Conservation (phyloP, 2,797 vertebrate species). For the Siniperca scherzeri region DNA sequence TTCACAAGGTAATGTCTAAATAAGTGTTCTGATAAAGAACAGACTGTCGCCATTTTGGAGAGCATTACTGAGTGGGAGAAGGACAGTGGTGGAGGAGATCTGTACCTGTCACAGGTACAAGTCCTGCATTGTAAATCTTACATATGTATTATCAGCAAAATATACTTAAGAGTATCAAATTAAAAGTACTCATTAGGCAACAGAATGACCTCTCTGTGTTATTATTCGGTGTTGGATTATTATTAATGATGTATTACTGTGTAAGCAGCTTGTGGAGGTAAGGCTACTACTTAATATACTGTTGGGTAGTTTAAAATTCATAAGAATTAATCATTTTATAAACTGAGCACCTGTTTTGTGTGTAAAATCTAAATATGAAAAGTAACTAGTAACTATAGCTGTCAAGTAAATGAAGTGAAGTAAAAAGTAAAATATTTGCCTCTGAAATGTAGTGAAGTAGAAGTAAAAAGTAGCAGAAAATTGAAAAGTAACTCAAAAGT, state of each 20-base stretch:
- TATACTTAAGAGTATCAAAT: neutral
- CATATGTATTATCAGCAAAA: neutral
- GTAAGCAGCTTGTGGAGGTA: neutral
- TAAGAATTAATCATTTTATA: neutral
- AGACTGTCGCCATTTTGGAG: neutral
- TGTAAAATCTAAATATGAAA: neutral
- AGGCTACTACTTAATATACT: neutral
- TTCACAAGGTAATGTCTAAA: neutral
- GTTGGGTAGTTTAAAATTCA: neutral
- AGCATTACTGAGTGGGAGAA: neutral
- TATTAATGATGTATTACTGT: neutral
- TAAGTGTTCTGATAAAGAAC: neutral
- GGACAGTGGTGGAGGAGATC: neutral
- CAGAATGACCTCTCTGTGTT: neutral
- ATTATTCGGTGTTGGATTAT: neutral
- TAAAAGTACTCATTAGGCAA: neutral
- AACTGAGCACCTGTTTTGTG: neutral
- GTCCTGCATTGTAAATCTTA: no score
- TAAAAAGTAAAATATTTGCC: no score
- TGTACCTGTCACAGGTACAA: neutral
- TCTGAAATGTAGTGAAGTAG: neutral
- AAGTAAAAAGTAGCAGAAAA: neutral
- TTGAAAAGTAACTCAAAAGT: fast-evolving
- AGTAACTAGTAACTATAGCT: neutral
- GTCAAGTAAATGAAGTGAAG: neutral